Percentiles rank a stretch among this genome's conserved stretches.
Evolutionary conservation across 2,888 invertebrate genomes (phyloP).

Genomic region (Athetis lepigone): DNA sequence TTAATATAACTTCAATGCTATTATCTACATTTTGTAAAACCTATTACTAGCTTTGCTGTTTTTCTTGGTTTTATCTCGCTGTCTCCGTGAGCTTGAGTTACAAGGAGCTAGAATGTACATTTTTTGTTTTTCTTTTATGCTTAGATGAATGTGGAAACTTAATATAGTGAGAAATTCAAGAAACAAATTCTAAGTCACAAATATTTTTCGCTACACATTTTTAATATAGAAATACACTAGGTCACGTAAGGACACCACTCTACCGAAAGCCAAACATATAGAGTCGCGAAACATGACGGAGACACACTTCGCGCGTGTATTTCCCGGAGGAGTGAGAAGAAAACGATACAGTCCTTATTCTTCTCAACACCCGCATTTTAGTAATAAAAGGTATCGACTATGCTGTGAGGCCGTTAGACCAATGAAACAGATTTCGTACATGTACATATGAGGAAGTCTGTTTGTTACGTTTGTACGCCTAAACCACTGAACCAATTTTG

Average conservation of each 20-base stretch:
- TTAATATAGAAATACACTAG: constrained; percentile 13
- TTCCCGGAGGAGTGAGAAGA: constrained; percentile 31
- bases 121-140: constrained; percentile 14
- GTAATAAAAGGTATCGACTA: not conserved
- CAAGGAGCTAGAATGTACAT: constrained; percentile 13
- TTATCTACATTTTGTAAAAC: constrained; percentile 1
- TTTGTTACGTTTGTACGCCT: too few relatives aligned
- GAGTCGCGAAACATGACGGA: constrained; percentile 20
- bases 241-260: constrained; percentile 16
- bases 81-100: constrained; percentile 1
- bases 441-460: too few relatives aligned
- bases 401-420: not conserved
- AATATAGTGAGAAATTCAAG: constrained; percentile 15
- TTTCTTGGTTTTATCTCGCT: constrained; percentile 12
- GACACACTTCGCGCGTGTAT: constrained; percentile 23
- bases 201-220: constrained; percentile 33
- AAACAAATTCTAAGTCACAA: constrained; percentile 23
- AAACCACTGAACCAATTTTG: not conserved
- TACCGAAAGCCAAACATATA: constrained; percentile 21
- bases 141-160: constrained; percentile 21
- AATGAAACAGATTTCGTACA: not conserved
- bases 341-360: not conserved
- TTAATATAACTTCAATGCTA: constrained; percentile 18
- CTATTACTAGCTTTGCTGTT: not conserved
- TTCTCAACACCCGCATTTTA: constrained; percentile 9